Evolutionary conservation across 1,140 invertebrate genomes (phyloP), one percentile per base, ranked within the genome.

Genomic region (Megathymus violae): DNA sequence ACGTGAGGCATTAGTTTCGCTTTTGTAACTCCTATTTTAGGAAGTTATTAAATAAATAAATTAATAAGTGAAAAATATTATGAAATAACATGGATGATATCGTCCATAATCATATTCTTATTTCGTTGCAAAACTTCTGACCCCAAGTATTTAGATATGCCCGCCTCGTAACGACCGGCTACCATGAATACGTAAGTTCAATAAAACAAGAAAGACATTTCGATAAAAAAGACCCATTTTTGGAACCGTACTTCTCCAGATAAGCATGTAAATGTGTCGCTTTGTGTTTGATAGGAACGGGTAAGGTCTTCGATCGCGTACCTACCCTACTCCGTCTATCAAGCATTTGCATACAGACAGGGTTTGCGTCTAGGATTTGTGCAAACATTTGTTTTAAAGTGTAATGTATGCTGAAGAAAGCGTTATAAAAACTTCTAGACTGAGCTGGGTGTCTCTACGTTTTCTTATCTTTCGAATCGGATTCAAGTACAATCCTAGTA

Each of bases 371-470:
- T 51, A 38, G 48, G 48, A 27, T 34, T 11, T 13, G 13, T 59
- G 52, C 52, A 7, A 14, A 36, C 60, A 34, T 67, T 67, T 67
- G 60, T 67, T 67, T 67, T 44, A 50, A 47, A 59, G 38, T 9
- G 54, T 63, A 63, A 67, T 67, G 52, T 67, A 67, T 46, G 52
- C 25, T 40, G 36, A 17, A 27, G 13, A 13, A 54, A 27, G 34
- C 41, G 36, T 41, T 54, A 15, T n/a, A 15, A 41, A 25, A 14
- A 17, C 4, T 46, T 10, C 7, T n/a, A 1, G 19, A 5, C n/a
- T n/a, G n/a, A n/a, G n/a, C n/a, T n/a, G n/a, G n/a, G n/a, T 5
- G 17, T 22, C 13, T 25, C 22, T 13, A 25, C 3, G 4, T 6
- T 25, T 6, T 6, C 6, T 25, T 25, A 25, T 25, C 22, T 3